Evolutionary conservation across 2,797 vertebrate species (phyloP), one percentile per base, ranked within the genome.

Genomic region (Sebastes taczanowskii): DNA sequence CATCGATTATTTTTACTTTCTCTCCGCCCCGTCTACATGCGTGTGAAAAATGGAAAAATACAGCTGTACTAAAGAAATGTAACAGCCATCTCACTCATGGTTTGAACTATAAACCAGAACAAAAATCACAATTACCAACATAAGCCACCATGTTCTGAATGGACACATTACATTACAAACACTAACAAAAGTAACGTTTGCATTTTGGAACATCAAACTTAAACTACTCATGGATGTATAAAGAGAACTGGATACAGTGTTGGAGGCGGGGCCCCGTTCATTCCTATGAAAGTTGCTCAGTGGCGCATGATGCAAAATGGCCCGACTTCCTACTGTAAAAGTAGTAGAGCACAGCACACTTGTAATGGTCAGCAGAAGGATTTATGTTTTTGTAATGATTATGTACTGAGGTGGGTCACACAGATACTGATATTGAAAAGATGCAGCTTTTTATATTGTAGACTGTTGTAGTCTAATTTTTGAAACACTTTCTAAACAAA

Each of bases 1-100:
- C 18, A 18, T 52, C 2, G 18, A 52, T 52, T 52, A n/a, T 0
- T 52, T 52, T 52, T 9, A 52, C 46, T 52, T 20, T n/a, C 18
- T 52, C 46, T 49, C 7, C 4, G 4, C 46, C 46, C 46, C 7
- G 0, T 49, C 46, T 49, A 49, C 46, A 49, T 0, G 4, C 7
- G 4, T 20, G 46, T 20, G 18, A 49, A 20, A 49, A 49, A n/a
- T 49, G 7, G 18, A 20, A 20, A 49, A 49, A 49, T n/a, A 20
- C 16, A 46, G 16, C 42, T 7, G 14, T 42, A 16, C 38, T 42
- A 2, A 42, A 42, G 14, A 42, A 42, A 16, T 42, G 38, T 7
- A 42, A 42, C 38, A 42, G 38, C 13, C 38, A 42, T 42, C 38
- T 42, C 38, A 42, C 5, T 42, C 38, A 16, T 42, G 38, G 38